phyloP scores from a whole-genome alignment of 2,797 vertebrate genomes.

The Australoheros facetus region DNA sequence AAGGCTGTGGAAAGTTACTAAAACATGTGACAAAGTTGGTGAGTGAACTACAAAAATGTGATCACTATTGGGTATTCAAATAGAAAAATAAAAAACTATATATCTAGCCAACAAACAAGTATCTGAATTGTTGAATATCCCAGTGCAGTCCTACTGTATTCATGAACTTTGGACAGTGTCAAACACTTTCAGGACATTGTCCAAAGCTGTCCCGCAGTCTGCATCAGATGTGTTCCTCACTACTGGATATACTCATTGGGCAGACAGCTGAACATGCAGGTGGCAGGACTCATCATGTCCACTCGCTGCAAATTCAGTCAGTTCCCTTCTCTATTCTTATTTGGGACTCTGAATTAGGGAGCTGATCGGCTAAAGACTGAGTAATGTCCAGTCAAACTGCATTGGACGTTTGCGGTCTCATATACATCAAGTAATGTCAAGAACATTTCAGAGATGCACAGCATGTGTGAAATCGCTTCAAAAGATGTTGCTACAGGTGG shows the following conservation, averaged over 20 bases:
- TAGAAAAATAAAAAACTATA: no score
- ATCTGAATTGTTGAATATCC: background rate
- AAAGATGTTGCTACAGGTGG: conserved; percentile 1
- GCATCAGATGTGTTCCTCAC: background rate
- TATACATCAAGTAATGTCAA: background rate
- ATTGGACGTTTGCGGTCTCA: background rate
- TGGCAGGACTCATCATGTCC: no score
- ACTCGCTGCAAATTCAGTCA: background rate
- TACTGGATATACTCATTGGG: background rate
- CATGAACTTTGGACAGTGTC: background rate
- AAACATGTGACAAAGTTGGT: background rate
- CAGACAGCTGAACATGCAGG: no score
- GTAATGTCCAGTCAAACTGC: background rate
- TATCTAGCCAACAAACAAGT: background rate
- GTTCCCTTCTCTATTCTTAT: background rate
- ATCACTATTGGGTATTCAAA: background rate
- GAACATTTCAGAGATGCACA: background rate
- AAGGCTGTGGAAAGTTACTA: background rate
- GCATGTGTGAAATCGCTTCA: background rate
- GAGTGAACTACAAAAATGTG: background rate
- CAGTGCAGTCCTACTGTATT: background rate
- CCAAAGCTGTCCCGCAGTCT: background rate
- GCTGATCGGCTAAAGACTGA: background rate
- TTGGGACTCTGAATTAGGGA: background rate
- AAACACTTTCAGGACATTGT: background rate